Base-by-base conservation (phyloP, 2,797 vertebrate species). In the Cryptoprocta ferox region DNA sequence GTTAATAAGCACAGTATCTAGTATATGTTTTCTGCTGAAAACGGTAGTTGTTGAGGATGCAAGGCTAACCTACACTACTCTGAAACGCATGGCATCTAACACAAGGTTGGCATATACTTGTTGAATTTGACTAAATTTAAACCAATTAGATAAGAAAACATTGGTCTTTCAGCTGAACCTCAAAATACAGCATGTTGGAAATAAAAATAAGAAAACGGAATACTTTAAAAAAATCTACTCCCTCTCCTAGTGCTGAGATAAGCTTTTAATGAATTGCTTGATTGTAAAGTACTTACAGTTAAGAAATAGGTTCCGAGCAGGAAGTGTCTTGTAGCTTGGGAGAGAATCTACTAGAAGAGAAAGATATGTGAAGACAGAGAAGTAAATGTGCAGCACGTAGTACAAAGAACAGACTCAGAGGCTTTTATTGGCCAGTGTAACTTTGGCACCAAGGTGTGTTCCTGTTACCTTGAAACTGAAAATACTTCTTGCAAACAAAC, bases 241-340 rank as follows among this genome's bases (percentile, higher is more conserved):
- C 7, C 63, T 13, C 63, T 13, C 30, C 32, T 21, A 39, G 10
- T 9, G 32, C 45, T 71, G 59, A 61, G 75, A 68, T 53, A 91
- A 95, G 5, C 37, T n/a, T 96, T 73, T 56, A 81, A 94, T 93
- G 28, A 95, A 75, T 32, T 63, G 42, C 30, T 76, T 68, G 70
- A 84, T 84, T 87, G 56, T 37, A 65, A 28, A 86, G 70, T 95
- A 97, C 97, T 97, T 87, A 98, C 97, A 16, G 28, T 82, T 56
- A 13, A 28, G 70, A 82, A 83, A 4, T 6, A 24, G 39, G 4
- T 15, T 75, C 45, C 0, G 3, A 39, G 28, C 32, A 73, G 86
- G 81, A 78, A 65, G 5, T 28, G 50, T 76, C 78, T 39, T 78
- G 91, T 42, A 5, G 63, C 50, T 24, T 59, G n/a, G 37, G 4